Evolutionary conservation across 2,113 vertebrate genomes (phyloP), one percentile per base, ranked within the genome.

Genomic region (Delphinapterus leucas): DNA sequence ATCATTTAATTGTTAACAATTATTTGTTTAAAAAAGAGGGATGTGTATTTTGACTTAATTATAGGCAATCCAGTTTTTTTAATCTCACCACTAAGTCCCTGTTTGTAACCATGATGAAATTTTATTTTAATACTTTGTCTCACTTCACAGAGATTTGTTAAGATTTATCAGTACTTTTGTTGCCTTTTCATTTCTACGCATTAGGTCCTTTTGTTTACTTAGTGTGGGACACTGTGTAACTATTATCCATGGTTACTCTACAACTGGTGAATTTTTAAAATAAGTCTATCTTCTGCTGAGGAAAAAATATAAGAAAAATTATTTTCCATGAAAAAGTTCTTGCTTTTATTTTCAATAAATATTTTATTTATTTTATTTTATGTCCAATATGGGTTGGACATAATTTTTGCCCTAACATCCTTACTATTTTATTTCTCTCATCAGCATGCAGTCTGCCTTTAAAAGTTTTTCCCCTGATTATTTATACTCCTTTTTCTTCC

Each of bases 261-360:
- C 14, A 94, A 7, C 17, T 63, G 87, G 60, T 90, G 47, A 96
- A 67, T 21, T 84, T 70, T 95, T 53, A 1, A 95, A 95, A 92
- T 74, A 63, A 47, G 26, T 71, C 44, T 93, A 9, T 68, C 25
- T 84, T 55, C 11, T 47, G 18, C 21, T 44, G 15, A 84, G 25
- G 90, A 91, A 58, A 17, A 79, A 31, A 71, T 33, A 85, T 23
- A 85, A 76, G 8, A 20, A 73, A 84, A 53, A 84, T 9, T 88
- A 18, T 74, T 86, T 90, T 90, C 71, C 28, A 67, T 31, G 49
- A 73, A 93, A 94, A 53, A 4, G 20, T 1, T 58, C 28, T 38
- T 91, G 55, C 13, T 89, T 74, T 89, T 71, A 21, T 97, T 95
- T 97, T 87, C 84, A 81, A 8, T 70, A 80, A 23, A 26, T 25